A percentile compares a stretch with the other conserved stretches of the same genome.
These are phyloP conservation scores for Scylla paramamosain DNA, from an alignment of 1,140 invertebrate species.

Conservation along the genomic window DNA sequence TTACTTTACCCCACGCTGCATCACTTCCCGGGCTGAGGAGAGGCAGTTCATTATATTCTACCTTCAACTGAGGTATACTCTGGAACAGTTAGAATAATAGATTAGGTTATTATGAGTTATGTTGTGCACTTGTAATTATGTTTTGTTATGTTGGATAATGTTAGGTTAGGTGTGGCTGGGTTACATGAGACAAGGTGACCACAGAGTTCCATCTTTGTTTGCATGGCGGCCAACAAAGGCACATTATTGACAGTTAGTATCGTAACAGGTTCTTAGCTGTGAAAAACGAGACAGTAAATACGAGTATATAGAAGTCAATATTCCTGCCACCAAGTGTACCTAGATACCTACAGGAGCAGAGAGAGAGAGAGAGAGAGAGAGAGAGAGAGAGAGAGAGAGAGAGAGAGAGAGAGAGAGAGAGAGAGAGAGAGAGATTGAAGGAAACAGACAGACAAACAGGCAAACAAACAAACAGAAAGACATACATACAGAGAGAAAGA, in stretches of 20 bases:
- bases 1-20: no score
- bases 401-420: background rate
- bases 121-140: no score
- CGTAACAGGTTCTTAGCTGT: background rate
- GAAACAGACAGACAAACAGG: no score
- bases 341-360: background rate
- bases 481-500: no score
- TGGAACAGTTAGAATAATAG: no score
- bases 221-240: background rate
- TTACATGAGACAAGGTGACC: background rate
- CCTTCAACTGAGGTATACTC: no score
- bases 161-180: background rate
- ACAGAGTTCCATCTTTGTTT: background rate
- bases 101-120: no score
- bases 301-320: slow-evolving; percentile 12
- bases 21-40: no score
- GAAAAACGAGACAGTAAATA: slow-evolving; percentile 2
- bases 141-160: no score
- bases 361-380: slow-evolving; percentile 30
- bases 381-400: slow-evolving; percentile 24
- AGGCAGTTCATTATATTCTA: no score
- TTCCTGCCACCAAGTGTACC: background rate
- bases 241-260: background rate
- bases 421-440: no score
- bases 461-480: background rate